Evolutionary conservation across 2,797 vertebrate genomes (phyloP).

Genomic region (Silurus lanzhouensis): DNA sequence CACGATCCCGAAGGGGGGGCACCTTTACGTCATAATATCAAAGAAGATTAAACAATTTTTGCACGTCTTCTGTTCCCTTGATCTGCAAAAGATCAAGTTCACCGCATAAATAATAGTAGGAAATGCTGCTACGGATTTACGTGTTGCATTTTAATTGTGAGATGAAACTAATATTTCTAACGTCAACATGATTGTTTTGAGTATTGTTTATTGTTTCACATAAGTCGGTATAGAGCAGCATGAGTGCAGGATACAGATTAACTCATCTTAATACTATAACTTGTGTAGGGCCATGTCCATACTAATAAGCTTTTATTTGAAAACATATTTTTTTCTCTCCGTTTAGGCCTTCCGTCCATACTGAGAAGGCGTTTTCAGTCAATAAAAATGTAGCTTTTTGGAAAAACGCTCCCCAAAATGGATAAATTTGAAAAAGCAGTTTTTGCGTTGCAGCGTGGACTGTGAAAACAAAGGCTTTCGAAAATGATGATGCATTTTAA

Average conservation of each 20-base stretch:
- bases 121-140: background rate
- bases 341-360: too few relatives aligned
- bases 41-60: background rate
- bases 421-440: too few relatives aligned
- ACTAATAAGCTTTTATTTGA: too few relatives aligned
- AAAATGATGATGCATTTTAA: too few relatives aligned
- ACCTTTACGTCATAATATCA: constrained; percentile 14
- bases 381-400: too few relatives aligned
- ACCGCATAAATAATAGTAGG: too few relatives aligned
- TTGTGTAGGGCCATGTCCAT: too few relatives aligned
- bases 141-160: background rate
- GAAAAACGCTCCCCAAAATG: too few relatives aligned
- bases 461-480: too few relatives aligned
- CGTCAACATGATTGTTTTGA: background rate
- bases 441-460: too few relatives aligned
- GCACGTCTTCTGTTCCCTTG: background rate
- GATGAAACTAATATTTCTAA: background rate
- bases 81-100: background rate
- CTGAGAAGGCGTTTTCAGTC: too few relatives aligned
- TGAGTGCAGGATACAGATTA: background rate
- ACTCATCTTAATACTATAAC: background rate
- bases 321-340: too few relatives aligned
- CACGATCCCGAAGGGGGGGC: constrained; percentile 9
- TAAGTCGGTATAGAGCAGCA: background rate
- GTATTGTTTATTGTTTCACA: background rate